Base-by-base conservation (phyloP, 2,797 vertebrate species). In the Lacerta agilis region DNA sequence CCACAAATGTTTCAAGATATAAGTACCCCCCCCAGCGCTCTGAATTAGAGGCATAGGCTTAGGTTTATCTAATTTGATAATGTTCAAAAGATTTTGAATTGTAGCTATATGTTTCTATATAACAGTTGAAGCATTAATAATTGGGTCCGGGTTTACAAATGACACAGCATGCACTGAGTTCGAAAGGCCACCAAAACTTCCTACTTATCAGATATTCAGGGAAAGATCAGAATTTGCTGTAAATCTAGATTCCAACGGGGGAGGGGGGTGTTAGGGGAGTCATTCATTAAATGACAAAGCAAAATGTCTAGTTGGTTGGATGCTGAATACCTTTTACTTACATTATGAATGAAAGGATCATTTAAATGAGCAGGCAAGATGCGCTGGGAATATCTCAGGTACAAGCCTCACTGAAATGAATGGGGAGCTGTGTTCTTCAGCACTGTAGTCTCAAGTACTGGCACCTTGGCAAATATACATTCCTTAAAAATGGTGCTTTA, bases 261-360 rank as follows among this genome's bases (percentile, higher is more conserved):
- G 58, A 6, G 41, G 36, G 13, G 29, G 36, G 38, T 10, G 45
- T 17, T 27, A 33, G 23, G 23, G 27, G 64, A 33, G 33, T 58
- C 2, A 71, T 79, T 49, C 58, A 17, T 61, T 83, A 41, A 86
- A 83, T 23, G 84, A 87, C 82, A 55, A 88, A 90, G 76, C 3
- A 69, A 75, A 79, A 0, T 20, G 91, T 13, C 55, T 91, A 88
- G 55, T 36, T 76, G 33, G 0, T 83, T 8, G 18, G 15, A 43
- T 90, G 94, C 20, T 91, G 41, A 41, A 77, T 33, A 69, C 20
- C 91, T 67, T 77, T 45, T 29, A 38, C 61, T 87, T 85, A 41
- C 49, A 55, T 15, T 49, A 75, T 87, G 82, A 4, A 17, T 82
- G 83, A 66, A 82, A 43, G 79, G 36, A 43, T 79, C 84, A 5